Evolutionary conservation across 2,113 vertebrate genomes (phyloP).

Genomic region (Istiophorus platypterus): DNA sequence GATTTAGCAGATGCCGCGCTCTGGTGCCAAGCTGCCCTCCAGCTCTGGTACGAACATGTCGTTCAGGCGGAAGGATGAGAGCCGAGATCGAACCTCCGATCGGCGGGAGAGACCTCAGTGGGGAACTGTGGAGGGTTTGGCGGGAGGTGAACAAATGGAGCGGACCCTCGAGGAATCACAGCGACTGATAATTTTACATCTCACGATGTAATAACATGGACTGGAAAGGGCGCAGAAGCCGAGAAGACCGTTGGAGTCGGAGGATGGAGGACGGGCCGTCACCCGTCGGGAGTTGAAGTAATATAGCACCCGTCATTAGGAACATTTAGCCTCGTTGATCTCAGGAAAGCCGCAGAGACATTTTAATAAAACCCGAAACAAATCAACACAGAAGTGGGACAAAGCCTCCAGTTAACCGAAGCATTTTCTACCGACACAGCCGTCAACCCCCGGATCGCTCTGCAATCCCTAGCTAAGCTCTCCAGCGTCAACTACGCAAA

Average conservation of each 20-base stretch:
- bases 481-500: no score
- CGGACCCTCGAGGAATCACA: neutral
- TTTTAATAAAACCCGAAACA: neutral
- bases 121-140: neutral
- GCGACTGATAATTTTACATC: neutral
- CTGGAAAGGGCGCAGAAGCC: no score
- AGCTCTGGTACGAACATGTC: slow-evolving; percentile 24
- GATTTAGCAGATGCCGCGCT: neutral
- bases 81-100: neutral
- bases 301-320: neutral
- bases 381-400: neutral
- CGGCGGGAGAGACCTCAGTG: neutral
- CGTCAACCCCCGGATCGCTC: no score
- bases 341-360: neutral
- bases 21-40: slow-evolving; percentile 28
- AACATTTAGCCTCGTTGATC: neutral
- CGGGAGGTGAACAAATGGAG: slow-evolving; percentile 17
- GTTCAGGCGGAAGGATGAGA: neutral
- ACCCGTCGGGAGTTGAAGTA: neutral
- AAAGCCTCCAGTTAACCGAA: neutral
- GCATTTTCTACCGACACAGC: no score
- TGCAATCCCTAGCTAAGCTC: no score
- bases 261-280: neutral
- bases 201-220: neutral
- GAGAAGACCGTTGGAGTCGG: neutral